Base-by-base conservation (phyloP, 1,140 invertebrate genomes). In the Orchestia grillus region DNA sequence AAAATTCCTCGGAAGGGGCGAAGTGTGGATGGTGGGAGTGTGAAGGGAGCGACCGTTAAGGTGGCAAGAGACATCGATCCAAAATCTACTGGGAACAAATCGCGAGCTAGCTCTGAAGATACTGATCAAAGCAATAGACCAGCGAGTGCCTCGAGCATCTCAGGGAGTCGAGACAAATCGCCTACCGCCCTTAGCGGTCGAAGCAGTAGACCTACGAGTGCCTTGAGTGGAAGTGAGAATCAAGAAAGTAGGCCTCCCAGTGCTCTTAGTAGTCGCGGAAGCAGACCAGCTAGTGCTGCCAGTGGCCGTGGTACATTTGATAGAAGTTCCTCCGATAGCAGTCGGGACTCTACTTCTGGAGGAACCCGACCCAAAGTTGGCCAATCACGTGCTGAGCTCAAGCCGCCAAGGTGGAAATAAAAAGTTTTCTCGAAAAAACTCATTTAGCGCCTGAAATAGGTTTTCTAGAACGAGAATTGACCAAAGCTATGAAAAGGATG, bases 181-280 rank as follows among this genome's bases (percentile, higher is more conserved):
- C 92, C 92, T 44, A 16, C 41, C 41, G 92, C 92, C 47, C 44
- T 94, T 45, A 94, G 92, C 40, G 44, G 92, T 47, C 92, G 92
- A 44, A 44, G 43, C 16, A 94, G 92, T 47, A 94, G 92, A 45
- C 44, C 92, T 11, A 15, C 92, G 8, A 94, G 92, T 94, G 92
- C 92, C 40, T 44, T 94, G 40, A 94, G 92, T 44, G n/a, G 92
- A 6, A 94, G 43, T 45, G 44, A 44, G 1, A 94, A 44, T 44
- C 92, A 94, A n/a, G 92, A 94, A 42, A 94, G 92, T 45, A 94
- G 92, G 47, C 92, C 92, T 47, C 44, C 92, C 44, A 94, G 92
- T 45, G 92, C 92, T 45, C 92, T 94, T 94, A 94, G 92, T 94
- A 44, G 92, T 45, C 43, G 92, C 8, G 92, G 92, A n/a, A 94